Percentiles rank a stretch among this genome's conserved stretches.
Conservation (phyloP, 23 tunicate genomes). For the Halocynthia roretzi region DNA sequence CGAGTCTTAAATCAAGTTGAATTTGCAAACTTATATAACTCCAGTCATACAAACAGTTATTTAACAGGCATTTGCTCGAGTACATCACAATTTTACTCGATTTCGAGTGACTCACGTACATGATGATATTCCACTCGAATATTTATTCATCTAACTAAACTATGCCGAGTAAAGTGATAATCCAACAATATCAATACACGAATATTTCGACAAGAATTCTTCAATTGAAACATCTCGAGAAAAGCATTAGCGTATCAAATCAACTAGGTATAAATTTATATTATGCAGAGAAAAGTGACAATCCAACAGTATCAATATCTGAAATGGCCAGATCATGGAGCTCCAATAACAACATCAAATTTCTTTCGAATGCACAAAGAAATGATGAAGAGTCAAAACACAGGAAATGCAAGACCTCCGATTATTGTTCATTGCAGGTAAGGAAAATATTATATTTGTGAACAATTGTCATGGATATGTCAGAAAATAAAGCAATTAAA, state of each 20-base stretch:
- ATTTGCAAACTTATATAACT: too few relatives aligned
- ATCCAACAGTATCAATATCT: constrained; percentile 31
- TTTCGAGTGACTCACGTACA: too few relatives aligned
- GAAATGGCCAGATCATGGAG: constrained; percentile 53
- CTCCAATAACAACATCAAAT: constrained; percentile 30
- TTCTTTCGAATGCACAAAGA: constrained; percentile 17
- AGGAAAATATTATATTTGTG: too few relatives aligned
- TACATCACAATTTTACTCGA: too few relatives aligned
- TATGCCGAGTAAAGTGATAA: neutral
- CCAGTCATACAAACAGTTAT: too few relatives aligned
- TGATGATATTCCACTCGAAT: too few relatives aligned
- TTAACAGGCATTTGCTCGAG: too few relatives aligned
- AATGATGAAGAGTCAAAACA: neutral
- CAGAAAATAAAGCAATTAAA: too few relatives aligned
- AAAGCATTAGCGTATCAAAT: too few relatives aligned
- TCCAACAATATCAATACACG: neutral
- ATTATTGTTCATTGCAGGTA: constrained; percentile 48
- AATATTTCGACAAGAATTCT: neutral
- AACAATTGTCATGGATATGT: too few relatives aligned
- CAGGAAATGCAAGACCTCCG: neutral
- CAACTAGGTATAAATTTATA: too few relatives aligned
- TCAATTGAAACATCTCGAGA: neutral
- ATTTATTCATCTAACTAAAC: neutral
- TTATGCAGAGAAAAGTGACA: constrained; percentile 6
- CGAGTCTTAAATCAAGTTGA: too few relatives aligned